These are phyloP conservation scores for Brienomyrus longianalis DNA, from an alignment of 2,113 vertebrate species.

Conservation along the genomic window DNA sequence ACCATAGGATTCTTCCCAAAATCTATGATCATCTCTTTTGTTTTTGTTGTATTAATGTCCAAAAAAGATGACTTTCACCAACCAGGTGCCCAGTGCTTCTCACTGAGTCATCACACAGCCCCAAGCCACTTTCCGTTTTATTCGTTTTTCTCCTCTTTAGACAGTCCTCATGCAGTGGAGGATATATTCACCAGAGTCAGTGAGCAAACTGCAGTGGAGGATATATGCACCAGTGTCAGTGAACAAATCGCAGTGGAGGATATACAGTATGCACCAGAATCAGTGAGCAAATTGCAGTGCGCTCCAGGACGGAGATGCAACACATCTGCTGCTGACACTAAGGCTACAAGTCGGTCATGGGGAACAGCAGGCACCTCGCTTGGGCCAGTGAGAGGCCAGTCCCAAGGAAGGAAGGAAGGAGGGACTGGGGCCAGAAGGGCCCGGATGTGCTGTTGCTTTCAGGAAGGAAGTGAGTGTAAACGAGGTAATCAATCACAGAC, in stretches of 20 bases:
- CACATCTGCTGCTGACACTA: neutral
- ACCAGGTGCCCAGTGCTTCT: neutral
- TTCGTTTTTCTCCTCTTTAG: neutral
- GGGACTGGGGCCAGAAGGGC: slow-evolving; percentile 5
- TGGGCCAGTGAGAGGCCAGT: neutral
- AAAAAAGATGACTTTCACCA: no score
- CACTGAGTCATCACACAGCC: neutral
- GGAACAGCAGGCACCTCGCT: neutral
- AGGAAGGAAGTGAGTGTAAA: slow-evolving; percentile 37
- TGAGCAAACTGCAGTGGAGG: neutral
- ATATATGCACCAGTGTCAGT: no score
- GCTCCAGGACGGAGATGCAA: neutral
- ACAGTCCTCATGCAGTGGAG: neutral
- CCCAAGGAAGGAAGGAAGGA: slow-evolving; percentile 8
- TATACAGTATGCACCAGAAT: neutral
- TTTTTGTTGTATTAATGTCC: no score
- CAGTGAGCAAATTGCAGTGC: neutral
- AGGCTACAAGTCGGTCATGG: neutral
- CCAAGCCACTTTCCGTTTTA: neutral
- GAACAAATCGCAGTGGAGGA: neutral
- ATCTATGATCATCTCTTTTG: no score
- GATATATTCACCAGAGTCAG: neutral
- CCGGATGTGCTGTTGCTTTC: slow-evolving; percentile 15
- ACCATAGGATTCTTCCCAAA: no score
- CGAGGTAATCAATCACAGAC: slow-evolving; percentile 34